A percentile compares a stretch with the other conserved stretches of the same genome.
Conservation (phyloP, 1,140 invertebrate genomes). For the Drosophila kurseongensis region DNA sequence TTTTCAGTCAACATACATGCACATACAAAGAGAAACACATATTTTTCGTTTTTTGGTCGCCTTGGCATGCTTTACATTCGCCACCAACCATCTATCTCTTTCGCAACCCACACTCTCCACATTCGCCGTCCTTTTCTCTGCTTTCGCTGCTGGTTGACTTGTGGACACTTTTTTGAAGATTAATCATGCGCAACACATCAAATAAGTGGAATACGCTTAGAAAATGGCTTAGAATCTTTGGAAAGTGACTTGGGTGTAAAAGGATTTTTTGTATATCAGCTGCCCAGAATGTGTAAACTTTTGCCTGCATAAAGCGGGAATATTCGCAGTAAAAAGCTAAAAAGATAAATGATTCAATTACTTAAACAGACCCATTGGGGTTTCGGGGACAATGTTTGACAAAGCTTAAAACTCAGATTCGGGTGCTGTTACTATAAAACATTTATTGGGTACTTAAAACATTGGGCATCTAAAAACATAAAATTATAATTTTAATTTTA, state of each 20-base stretch:
- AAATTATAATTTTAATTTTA: no score
- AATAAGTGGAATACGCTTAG: constrained; percentile 58
- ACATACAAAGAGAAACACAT: constrained; percentile 20
- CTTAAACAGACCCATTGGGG: neutral
- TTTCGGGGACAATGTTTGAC: neutral
- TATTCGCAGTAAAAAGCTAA: constrained; percentile 3
- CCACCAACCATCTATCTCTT: constrained; percentile 40
- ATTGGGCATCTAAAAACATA: no score
- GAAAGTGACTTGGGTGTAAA: constrained; percentile 13
- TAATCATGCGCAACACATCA: constrained; percentile 66
- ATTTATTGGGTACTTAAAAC: no score
- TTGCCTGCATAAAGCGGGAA: neutral
- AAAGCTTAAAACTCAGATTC: no score
- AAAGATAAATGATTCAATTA: constrained; percentile 41
- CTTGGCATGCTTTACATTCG: constrained; percentile 49
- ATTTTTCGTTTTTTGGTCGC: constrained; percentile 51
- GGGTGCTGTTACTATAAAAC: no score
- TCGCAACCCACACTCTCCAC: constrained; percentile 16
- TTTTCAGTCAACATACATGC: constrained; percentile 61
- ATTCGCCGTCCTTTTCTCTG: constrained; percentile 5
- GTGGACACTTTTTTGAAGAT: constrained; percentile 40
- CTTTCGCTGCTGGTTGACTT: constrained; percentile 6
- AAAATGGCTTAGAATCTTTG: constrained; percentile 35
- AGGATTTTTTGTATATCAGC: constrained; percentile 12
- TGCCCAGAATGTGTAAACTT: constrained; percentile 23